phyloP scores from a whole-genome alignment of 2,888 invertebrate species.

The Seira sanloemensis region DNA sequence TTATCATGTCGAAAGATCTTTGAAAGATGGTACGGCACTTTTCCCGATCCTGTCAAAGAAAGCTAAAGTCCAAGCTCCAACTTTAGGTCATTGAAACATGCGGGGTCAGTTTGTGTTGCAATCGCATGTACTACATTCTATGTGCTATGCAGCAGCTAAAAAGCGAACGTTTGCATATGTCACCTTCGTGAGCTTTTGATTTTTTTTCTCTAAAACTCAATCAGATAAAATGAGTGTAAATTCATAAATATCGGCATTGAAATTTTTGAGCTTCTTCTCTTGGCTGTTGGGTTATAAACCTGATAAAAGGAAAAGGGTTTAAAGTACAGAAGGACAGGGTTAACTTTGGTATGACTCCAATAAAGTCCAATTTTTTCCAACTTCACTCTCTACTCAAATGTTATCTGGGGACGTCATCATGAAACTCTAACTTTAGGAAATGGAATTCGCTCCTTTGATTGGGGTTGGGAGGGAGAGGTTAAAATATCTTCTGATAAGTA shows the following conservation, averaged over 20 bases:
- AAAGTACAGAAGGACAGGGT: slow-evolving; percentile 60
- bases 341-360: slow-evolving; percentile 32
- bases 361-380: slow-evolving; percentile 2
- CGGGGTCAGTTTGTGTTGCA: not conserved
- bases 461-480: not conserved
- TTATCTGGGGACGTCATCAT: slow-evolving; percentile 1
- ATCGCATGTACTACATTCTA: not conserved
- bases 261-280: too few species aligned
- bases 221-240: too few species aligned
- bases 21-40: too few species aligned
- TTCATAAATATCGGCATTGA: too few species aligned
- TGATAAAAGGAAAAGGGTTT: slow-evolving; percentile 11
- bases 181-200: not conserved
- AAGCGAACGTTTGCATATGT: not conserved
- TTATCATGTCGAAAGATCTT: too few species aligned
- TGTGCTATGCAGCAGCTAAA: not conserved
- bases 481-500: not conserved
- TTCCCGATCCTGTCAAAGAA: not conserved
- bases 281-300: slow-evolving; percentile 21
- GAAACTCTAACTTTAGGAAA: not conserved
- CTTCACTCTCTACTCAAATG: not conserved
- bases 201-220: too few species aligned
- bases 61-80: not conserved
- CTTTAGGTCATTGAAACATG: too few species aligned
- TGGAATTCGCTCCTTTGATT: not conserved